Conservation (phyloP, 2,113 vertebrate genomes). For the Benitochromis conjunctus region DNA sequence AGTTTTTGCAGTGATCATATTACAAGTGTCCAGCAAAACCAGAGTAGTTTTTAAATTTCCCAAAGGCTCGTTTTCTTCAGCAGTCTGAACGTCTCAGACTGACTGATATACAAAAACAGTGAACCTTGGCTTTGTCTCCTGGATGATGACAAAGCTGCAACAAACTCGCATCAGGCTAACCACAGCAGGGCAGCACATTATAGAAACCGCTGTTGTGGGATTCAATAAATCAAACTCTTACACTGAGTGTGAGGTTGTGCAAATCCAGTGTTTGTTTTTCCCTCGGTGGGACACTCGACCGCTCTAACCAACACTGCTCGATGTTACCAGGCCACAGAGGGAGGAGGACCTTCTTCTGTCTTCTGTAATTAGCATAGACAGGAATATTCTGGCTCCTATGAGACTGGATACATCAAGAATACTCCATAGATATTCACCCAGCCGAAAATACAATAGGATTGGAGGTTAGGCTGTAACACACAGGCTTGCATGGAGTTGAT, state of each 20-base stretch:
- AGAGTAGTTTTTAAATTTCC: not conserved
- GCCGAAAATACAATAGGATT: not conserved
- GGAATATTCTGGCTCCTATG: slow-evolving; percentile 24
- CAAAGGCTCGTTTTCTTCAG: not conserved
- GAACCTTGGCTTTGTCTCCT: not conserved
- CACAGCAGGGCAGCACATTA: slow-evolving; percentile 12
- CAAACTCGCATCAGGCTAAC: not conserved
- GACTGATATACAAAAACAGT: not conserved
- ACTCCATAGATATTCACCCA: not conserved
- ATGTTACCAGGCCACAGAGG: not conserved
- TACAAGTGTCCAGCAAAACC: not conserved
- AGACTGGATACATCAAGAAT: not conserved
- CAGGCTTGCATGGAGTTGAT: not conserved
- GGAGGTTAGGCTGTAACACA: not conserved
- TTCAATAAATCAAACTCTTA: slow-evolving; percentile 6
- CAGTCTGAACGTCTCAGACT: not conserved
- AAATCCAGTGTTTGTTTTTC: slow-evolving; percentile 33
- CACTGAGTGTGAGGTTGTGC: slow-evolving; percentile 1
- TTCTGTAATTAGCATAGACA: slow-evolving; percentile 27
- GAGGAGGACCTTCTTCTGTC: not conserved
- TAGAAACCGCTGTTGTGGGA: not conserved
- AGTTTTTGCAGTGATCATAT: not conserved
- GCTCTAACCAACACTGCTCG: not conserved
- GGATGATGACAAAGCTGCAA: not conserved
- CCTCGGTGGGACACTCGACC: not conserved